Evolutionary conservation across 2,113 vertebrate species (phyloP).

Genomic region (Ptyas mucosa): DNA sequence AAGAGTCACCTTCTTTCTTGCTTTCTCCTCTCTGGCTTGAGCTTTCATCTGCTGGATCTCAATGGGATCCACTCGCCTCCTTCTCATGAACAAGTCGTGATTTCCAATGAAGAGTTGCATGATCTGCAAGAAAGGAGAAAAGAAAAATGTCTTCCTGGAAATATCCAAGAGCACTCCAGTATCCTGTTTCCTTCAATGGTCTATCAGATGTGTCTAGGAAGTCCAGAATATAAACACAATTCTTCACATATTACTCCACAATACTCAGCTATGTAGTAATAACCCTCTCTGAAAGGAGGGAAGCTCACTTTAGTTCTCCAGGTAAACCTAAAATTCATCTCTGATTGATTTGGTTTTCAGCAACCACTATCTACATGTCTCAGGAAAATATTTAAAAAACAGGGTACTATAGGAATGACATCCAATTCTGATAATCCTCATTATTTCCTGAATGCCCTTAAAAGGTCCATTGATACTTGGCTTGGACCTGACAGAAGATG

Average conservation of each 20-base stretch:
- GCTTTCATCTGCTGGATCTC: slow-evolving; percentile 94
- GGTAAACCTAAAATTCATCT: not conserved
- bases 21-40: slow-evolving; percentile 88
- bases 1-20: slow-evolving; percentile 81
- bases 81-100: slow-evolving; percentile 87
- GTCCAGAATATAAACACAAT: not conserved
- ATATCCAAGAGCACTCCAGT: no score
- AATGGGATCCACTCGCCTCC: slow-evolving; percentile 87
- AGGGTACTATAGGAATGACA: not conserved
- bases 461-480: not conserved
- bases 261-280: not conserved
- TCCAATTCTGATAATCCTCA: not conserved
- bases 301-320: not conserved
- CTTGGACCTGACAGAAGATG: not conserved
- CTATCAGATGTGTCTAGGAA: not conserved
- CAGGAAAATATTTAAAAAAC: not conserved
- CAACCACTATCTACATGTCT: not conserved
- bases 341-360: not conserved
- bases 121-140: slow-evolving; percentile 67
- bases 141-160: not conserved
- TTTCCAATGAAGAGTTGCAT: slow-evolving; percentile 89
- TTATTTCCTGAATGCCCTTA: not conserved
- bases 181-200: not conserved
- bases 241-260: no score
- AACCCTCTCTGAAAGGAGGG: no score